phyloP scores from a whole-genome alignment of 2,797 vertebrate genomes.

The Lepus oiostolus region DNA sequence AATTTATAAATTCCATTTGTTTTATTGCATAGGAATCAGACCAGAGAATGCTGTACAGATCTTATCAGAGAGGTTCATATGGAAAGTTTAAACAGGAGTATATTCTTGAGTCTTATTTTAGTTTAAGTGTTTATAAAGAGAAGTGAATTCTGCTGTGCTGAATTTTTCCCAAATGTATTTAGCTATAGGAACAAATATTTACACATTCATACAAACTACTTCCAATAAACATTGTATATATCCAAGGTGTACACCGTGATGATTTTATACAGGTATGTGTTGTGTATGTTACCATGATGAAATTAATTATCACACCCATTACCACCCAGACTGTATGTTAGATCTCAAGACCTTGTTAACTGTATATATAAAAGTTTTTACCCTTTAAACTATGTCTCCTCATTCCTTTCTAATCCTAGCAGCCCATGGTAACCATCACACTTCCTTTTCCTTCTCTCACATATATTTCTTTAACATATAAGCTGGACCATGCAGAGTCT shows the following conservation, averaged over 20 bases:
- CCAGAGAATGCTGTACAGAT: not conserved
- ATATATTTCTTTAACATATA: not conserved
- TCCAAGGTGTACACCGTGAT: not conserved
- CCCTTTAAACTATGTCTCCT: not conserved
- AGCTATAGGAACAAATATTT: not conserved
- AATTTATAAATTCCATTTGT: not conserved
- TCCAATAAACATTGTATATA: not conserved
- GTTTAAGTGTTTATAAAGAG: conserved; percentile 10
- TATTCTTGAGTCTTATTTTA: conserved; percentile 14
- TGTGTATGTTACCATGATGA: not conserved
- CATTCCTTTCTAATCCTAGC: not conserved
- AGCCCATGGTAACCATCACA: too few relatives aligned
- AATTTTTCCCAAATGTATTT: not conserved
- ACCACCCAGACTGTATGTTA: not conserved
- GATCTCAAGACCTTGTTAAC: not conserved
- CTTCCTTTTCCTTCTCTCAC: not conserved
- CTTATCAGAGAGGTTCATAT: not conserved
- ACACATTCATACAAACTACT: not conserved
- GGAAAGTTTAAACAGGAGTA: not conserved
- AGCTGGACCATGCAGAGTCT: not conserved
- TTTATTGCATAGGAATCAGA: not conserved
- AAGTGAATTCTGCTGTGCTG: not conserved
- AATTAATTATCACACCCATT: not conserved
- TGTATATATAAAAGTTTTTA: not conserved
- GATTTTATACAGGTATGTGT: not conserved